Evolutionary conservation across 92 coral and sea anemone species (phyloP).

Genomic region (Diadumene lineata): DNA sequence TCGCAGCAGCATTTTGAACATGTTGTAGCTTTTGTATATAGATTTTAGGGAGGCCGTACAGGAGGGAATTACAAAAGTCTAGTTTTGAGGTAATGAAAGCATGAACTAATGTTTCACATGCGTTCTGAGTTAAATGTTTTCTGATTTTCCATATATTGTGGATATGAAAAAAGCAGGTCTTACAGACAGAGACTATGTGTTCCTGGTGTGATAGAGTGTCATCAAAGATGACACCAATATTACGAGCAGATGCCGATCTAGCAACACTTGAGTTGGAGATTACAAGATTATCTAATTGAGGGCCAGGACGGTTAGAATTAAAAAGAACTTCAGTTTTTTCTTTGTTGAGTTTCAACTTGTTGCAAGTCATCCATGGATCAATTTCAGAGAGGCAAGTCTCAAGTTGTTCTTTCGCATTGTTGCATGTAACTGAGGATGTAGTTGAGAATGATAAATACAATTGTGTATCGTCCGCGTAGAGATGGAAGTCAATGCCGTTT

Average conservation of each 20-base stretch:
- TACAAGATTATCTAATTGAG: not conserved
- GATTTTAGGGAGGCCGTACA: not conserved
- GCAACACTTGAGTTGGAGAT: not conserved
- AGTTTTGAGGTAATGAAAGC: not conserved
- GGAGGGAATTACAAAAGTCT: not conserved
- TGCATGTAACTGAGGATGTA: not conserved
- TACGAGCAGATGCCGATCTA: not conserved
- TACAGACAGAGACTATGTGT: too few species aligned
- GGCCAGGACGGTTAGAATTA: not conserved
- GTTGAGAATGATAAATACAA: too few species aligned
- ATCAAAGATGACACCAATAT: too few species aligned
- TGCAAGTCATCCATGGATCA: not conserved
- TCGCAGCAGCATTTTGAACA: conserved; percentile 1
- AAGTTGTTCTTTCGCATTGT: not conserved
- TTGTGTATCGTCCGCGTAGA: too few species aligned
- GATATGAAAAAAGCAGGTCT: too few species aligned
- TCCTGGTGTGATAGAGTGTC: too few species aligned
- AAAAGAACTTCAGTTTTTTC: not conserved
- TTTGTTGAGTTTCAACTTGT: not conserved
- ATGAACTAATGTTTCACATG: not conserved
- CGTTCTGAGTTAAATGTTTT: not conserved
- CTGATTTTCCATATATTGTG: not conserved
- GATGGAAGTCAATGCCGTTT: not conserved
- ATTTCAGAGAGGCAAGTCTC: not conserved
- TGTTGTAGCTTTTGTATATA: not conserved